These are phyloP conservation scores for Solenopsis invicta DNA, from an alignment of 1,140 invertebrate genomes.

Conservation along the genomic window DNA sequence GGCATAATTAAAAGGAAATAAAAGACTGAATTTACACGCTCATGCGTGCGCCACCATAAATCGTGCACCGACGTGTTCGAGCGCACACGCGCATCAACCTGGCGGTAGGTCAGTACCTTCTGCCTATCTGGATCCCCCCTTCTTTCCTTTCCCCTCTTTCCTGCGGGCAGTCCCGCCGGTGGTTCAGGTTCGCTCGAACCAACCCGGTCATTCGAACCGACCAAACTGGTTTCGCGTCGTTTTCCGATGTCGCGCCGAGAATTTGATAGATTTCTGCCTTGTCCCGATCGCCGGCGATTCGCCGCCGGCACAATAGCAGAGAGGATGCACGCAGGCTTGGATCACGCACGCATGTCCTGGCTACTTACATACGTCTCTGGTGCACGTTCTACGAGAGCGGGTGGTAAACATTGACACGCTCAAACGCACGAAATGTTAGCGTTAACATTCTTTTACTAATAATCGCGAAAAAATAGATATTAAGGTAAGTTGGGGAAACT, in stretches of 20 bases:
- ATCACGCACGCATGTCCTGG: constrained; percentile 18
- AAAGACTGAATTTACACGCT: constrained; percentile 35
- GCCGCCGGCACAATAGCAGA: constrained; percentile 52
- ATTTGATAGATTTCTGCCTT: constrained; percentile 86
- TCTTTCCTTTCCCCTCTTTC: constrained; percentile 33
- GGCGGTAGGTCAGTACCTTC: constrained; percentile 79
- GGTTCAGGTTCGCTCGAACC: constrained; percentile 70
- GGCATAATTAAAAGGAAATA: constrained; percentile 4
- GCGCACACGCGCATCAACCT: constrained; percentile 62
- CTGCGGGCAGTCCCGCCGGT: constrained; percentile 51
- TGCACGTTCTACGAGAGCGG: not conserved
- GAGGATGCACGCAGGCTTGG: not conserved
- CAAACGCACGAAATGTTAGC: not conserved
- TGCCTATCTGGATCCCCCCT: constrained; percentile 63
- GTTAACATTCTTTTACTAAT: constrained; percentile 13
- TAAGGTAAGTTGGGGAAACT: no score
- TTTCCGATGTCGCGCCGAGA: constrained; percentile 83
- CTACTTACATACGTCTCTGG: not conserved
- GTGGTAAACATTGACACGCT: constrained; percentile 10
- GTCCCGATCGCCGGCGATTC: constrained; percentile 76
- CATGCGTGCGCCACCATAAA: constrained; percentile 44
- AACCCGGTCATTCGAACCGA: constrained; percentile 84
- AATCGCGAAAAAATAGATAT: constrained; percentile 15
- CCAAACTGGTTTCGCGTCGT: constrained; percentile 86
- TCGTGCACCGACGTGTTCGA: constrained; percentile 46